Evolutionary conservation across 2,888 invertebrate genomes (phyloP).

Genomic region (Drosophila mimetica): DNA sequence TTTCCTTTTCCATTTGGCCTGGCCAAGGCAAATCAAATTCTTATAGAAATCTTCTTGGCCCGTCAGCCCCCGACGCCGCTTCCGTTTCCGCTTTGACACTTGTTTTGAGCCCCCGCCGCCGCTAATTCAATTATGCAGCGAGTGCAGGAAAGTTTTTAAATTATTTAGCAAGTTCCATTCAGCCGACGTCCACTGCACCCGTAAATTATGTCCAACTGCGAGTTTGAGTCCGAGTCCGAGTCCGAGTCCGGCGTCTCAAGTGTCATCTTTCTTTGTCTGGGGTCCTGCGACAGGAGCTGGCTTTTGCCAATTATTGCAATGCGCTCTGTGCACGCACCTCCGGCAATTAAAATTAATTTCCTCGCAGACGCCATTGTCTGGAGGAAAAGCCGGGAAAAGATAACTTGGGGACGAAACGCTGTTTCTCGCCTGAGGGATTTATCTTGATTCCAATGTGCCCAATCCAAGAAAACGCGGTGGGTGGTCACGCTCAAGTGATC

Average conservation of each 20-base stretch:
- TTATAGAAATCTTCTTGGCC: constrained; percentile 63
- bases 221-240: constrained; percentile 2
- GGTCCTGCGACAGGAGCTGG: constrained; percentile 45
- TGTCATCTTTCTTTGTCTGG: constrained; percentile 71
- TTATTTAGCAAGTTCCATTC: constrained; percentile 62
- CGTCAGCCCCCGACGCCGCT: constrained; percentile 52
- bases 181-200: constrained; percentile 26
- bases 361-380: constrained; percentile 59
- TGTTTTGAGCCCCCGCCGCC: constrained; percentile 54
- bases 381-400: constrained; percentile 28
- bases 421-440: constrained; percentile 48
- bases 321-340: constrained; percentile 53
- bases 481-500: constrained; percentile 1
- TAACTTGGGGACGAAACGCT: constrained; percentile 28
- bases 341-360: constrained; percentile 70
- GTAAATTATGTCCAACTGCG: constrained; percentile 53
- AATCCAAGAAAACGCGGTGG: constrained; percentile 6
- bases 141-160: constrained; percentile 71
- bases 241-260: constrained; percentile 66
- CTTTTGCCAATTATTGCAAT: constrained; percentile 66
- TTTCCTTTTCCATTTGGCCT: constrained; percentile 59
- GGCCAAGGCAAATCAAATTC: constrained; percentile 71
- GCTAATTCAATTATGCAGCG: constrained; percentile 62
- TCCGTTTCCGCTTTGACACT: constrained; percentile 79
- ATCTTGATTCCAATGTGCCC: constrained; percentile 30